Evolutionary conservation across 2,888 invertebrate genomes (phyloP).

Genomic region (Pharmacophagus antenor): DNA sequence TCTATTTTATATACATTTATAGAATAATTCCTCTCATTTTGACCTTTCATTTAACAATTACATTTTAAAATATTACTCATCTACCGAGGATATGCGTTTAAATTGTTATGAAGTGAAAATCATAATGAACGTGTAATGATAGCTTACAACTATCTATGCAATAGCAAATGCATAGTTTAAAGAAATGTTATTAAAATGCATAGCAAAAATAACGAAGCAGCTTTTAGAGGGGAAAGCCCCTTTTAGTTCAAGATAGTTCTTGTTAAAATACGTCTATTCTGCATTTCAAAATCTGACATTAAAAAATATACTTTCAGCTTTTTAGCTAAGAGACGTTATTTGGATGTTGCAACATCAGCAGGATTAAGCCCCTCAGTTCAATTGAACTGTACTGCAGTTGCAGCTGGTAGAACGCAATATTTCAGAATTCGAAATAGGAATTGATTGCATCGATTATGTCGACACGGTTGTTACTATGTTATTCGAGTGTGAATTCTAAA

Average conservation of each 20-base stretch:
- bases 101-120: slow-evolving; percentile 35
- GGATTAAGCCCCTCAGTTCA: slow-evolving; percentile 32
- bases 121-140: slow-evolving; percentile 31
- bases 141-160: slow-evolving; percentile 45
- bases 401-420: slow-evolving; percentile 2
- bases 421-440: slow-evolving; percentile 31
- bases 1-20: slow-evolving; percentile 73
- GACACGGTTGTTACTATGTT: slow-evolving; percentile 31
- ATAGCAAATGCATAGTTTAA: slow-evolving; percentile 44
- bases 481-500: slow-evolving; percentile 31
- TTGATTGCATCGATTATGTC: slow-evolving; percentile 35
- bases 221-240: slow-evolving; percentile 34
- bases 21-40: slow-evolving; percentile 79
- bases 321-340: slow-evolving; percentile 34
- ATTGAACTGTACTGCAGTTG: slow-evolving; percentile 15
- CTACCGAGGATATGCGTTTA: slow-evolving; percentile 71
- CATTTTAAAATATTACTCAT: slow-evolving; percentile 49
- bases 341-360: slow-evolving; percentile 32
- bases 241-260: slow-evolving; percentile 34
- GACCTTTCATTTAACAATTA: slow-evolving; percentile 73
- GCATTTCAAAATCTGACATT: slow-evolving; percentile 54
- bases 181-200: slow-evolving; percentile 49
- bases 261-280: slow-evolving; percentile 41
- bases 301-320: slow-evolving; percentile 64
- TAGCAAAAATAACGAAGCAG: slow-evolving; percentile 68